These are phyloP conservation scores for Zenarchopterus dispar DNA, from an alignment of 2,797 vertebrate species.

Conservation along the genomic window DNA sequence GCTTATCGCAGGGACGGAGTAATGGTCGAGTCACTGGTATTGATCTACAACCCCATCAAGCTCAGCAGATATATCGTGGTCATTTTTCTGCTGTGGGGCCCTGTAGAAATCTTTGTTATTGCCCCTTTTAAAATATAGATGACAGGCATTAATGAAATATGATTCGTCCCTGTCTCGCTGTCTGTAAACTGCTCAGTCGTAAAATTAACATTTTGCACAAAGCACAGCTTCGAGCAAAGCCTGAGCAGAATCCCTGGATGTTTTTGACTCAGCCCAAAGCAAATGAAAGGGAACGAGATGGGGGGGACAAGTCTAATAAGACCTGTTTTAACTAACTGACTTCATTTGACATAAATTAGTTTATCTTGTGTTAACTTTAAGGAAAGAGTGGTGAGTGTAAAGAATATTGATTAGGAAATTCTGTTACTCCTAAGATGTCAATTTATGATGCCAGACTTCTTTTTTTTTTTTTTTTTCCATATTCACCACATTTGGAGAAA, in stretches of 20 bases:
- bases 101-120: conserved; percentile 60
- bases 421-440: background rate
- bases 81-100: conserved; percentile 48
- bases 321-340: background rate
- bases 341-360: background rate
- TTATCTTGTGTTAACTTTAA: conserved; percentile 1
- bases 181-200: conserved; percentile 58
- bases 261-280: conserved; percentile 13
- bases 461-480: conserved; percentile 51
- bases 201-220: conserved; percentile 60
- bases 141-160: conserved; percentile 57
- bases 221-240: conserved; percentile 8
- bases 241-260: background rate
- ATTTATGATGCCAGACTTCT: conserved; percentile 23
- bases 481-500: conserved; percentile 20
- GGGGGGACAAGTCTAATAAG: background rate
- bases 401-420: conserved; percentile 23
- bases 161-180: conserved; percentile 37
- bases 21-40: conserved; percentile 49
- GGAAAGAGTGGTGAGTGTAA: conserved; percentile 13
- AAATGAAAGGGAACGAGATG: background rate
- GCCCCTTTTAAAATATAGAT: conserved; percentile 42
- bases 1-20: conserved; percentile 32
- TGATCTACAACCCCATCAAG: conserved; percentile 53
- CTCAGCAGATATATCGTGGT: conserved; percentile 58